Base-by-base conservation (phyloP, 2,888 invertebrate genomes). In the Neelides folsomi region DNA sequence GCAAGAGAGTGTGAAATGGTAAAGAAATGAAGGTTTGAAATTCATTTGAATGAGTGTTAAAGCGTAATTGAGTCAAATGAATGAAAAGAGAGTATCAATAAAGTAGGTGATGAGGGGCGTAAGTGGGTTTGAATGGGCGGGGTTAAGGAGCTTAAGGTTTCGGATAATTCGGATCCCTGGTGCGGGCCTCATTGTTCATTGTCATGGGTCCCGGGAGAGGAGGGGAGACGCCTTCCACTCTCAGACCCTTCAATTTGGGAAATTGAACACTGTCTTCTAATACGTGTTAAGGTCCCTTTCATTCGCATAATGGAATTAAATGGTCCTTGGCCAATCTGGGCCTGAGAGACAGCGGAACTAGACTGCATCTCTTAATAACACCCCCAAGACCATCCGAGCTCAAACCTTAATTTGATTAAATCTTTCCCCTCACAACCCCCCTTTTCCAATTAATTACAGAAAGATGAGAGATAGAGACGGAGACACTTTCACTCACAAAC, bases 241-340 rank as follows among this genome's bases (percentile, higher is more conserved):
- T 53, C 58, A 58, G 58, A 57, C 57, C 53, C 57, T 64, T 62
- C 64, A 64, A 64, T 64, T 64, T 64, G 52, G 47, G 52, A 64
- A 64, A 64, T 64, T 64, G 64, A 64, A 64, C 62, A 62, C 57
- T 62, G 60, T 62, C 62, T 57, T 62, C 60, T 63, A 62, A 62
- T 63, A 62, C 59, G 62, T 63, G 60, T 59, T 62, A 62, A 63
- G 63, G 58, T 62, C 56, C 55, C 57, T 64, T 64, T 64, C 64
- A 64, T 64, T 62, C 64, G 55, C 59, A 58, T 64, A 64, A 64
- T 64, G 64, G 64, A 64, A 64, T 64, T 64, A 64, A 64, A 64
- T 64, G 64, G 60, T 62, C 56, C 64, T 64, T 64, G 64, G 58
- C 60, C 58, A 57, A 63, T 59, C 58, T 55, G 43, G 56, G 56